These are phyloP conservation scores for Anoncus sp. DNA, from an alignment of 2,888 invertebrate species.

Conservation along the genomic window DNA sequence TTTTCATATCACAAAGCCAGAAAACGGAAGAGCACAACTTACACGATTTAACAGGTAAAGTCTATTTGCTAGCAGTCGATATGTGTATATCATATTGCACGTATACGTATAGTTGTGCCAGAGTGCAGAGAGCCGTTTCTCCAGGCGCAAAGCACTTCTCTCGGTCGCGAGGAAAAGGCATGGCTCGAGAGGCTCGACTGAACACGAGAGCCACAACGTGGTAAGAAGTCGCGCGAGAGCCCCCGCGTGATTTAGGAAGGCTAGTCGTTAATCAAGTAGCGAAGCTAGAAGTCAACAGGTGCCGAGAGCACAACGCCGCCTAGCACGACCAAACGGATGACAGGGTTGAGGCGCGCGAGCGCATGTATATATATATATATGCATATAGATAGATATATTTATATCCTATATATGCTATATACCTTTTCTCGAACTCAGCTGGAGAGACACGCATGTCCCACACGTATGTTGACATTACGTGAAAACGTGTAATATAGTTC, in stretches of 20 bases:
- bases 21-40: too few species aligned
- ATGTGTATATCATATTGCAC: conserved; percentile 3
- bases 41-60: too few species aligned
- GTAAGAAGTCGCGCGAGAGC: conserved; percentile 54
- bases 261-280: conserved; percentile 74
- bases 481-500: background rate
- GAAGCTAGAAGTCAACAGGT: conserved; percentile 76
- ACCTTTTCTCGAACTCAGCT: conserved; percentile 34
- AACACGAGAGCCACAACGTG: conserved; percentile 35
- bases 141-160: conserved; percentile 8
- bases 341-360: conserved; percentile 38
- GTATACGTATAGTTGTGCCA: conserved; percentile 9
- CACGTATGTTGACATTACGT: conserved; percentile 27
- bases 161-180: conserved; percentile 31
- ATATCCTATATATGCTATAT: too few species aligned
- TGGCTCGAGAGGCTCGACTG: conserved; percentile 32
- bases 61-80: background rate
- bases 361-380: conserved; percentile 4
- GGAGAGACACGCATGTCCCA: conserved; percentile 36
- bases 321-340: conserved; percentile 52
- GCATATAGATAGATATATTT: background rate
- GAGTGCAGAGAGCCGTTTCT: conserved; percentile 20
- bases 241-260: conserved; percentile 72
- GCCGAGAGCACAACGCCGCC: conserved; percentile 57
- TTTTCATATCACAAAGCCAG: too few species aligned